A percentile compares a stretch with the other conserved stretches of the same genome.
Conservation (phyloP, 2,888 invertebrate species). For the Cetonia aurata region DNA sequence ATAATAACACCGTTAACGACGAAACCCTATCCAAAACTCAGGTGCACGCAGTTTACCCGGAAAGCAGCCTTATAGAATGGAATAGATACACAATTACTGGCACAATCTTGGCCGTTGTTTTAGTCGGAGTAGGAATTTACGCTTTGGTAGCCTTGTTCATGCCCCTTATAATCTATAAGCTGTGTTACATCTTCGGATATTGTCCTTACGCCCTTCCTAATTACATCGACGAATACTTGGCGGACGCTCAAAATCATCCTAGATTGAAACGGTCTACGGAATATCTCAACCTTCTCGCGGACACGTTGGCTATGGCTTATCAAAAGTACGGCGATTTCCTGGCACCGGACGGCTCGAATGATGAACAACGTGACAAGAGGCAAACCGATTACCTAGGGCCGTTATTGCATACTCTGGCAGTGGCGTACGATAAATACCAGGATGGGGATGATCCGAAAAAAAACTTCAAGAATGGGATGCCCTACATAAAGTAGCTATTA, state of each 20-base stretch:
- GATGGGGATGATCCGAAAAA: constrained; percentile 49
- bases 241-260: constrained; percentile 1
- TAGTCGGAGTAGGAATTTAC: constrained; percentile 56
- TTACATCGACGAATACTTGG: constrained; percentile 56
- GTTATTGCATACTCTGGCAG: constrained; percentile 59
- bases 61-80: constrained; percentile 48
- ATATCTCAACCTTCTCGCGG: constrained; percentile 51
- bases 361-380: constrained; percentile 48
- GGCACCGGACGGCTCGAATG: background rate
- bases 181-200: constrained; percentile 61
- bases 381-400: constrained; percentile 61
- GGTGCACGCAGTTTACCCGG: constrained; percentile 3
- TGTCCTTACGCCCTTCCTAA: constrained; percentile 58
- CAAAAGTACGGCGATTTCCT: constrained; percentile 57
- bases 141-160: constrained; percentile 56
- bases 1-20: background rate
- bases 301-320: constrained; percentile 60
- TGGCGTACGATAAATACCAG: constrained; percentile 61
- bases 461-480: constrained; percentile 61
- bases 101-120: constrained; percentile 55
- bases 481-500: constrained; percentile 59
- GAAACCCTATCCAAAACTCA: background rate
- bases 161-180: constrained; percentile 59
- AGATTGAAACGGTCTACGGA: constrained; percentile 29
- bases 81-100: constrained; percentile 55